These are phyloP conservation scores for Nysson spinosus DNA, from an alignment of 2,888 invertebrate genomes.

Conservation along the genomic window DNA sequence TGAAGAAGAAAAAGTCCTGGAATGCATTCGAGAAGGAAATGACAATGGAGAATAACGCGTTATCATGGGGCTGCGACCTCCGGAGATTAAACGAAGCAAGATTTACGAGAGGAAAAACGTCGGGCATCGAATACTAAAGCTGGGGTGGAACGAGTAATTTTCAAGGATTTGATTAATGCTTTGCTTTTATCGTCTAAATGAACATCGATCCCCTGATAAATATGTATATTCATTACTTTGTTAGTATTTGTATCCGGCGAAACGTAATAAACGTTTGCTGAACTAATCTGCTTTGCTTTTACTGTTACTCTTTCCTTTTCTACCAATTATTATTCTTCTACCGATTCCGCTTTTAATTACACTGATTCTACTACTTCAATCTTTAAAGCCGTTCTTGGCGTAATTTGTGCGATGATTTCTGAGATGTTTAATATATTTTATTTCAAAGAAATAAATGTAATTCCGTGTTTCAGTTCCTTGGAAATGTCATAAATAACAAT, in stretches of 20 bases:
- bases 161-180: slow-evolving; percentile 10
- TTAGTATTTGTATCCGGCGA: too few relatives aligned
- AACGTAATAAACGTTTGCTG: too few relatives aligned
- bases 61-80: not conserved
- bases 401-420: not conserved
- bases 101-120: slow-evolving; percentile 8
- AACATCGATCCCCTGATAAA: slow-evolving; percentile 27
- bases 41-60: not conserved
- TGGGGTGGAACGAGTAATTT: slow-evolving; percentile 23
- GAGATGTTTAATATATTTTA: not conserved
- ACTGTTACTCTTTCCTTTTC: too few relatives aligned
- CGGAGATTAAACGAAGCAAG: slow-evolving; percentile 26
- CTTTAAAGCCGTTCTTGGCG: not conserved
- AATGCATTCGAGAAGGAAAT: not conserved
- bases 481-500: too few relatives aligned
- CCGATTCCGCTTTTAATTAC: too few relatives aligned
- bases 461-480: too few relatives aligned
- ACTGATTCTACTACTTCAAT: not conserved
- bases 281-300: too few relatives aligned
- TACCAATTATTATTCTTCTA: too few relatives aligned
- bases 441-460: too few relatives aligned
- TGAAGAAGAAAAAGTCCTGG: slow-evolving; percentile 42
- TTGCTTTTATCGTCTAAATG: not conserved
- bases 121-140: slow-evolving; percentile 31
- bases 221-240: too few relatives aligned